Base-by-base conservation (phyloP, 2,797 vertebrate species). In the Cottoperca gobio region DNA sequence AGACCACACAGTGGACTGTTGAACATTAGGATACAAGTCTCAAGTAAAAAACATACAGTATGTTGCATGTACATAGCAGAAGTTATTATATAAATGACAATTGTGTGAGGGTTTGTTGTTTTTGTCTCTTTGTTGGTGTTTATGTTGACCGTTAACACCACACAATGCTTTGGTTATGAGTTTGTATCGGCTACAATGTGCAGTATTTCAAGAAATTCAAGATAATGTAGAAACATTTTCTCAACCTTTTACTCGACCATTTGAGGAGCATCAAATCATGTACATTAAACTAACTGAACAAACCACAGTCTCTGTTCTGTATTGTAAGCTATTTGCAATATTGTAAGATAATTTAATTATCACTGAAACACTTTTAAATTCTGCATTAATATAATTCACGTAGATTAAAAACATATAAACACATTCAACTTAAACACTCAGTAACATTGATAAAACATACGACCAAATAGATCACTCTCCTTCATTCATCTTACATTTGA, bases 1-100 rank as follows among this genome's bases (percentile, higher is more conserved):
- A 49, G 0, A 40, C 19, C 54, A 40, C n/a, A 24, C 31, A 28
- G 8, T 31, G 28, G 4, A 40, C 48, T 58, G 39, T 6, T 23
- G 23, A 31, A 49, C 37, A 55, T 55, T n/a, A 23, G 1, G 17
- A 68, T 24, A 2, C 21, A 60, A 19, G 57, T 28, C 10, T 43
- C 10, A 62, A 24, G 12, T 9, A 70, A 26, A 24, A 24, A 10
- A 31, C 2, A 33, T 9, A 23, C 31, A 8, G 6, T 24, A 35
- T 40, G 23, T 59, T 37, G 40, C 12, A 33, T 84, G 76, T 79
- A 81, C 12, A 83, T 69, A 75, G 45, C 60, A 63, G n/a, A 79
- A 1, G 4, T 62, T 54, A 43, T 66, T 8, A 31, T 46, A 40
- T 28, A 9, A 39, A 40, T 17, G 21, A 19, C n/a, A 37, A 24